phyloP scores from a whole-genome alignment of 2,113 vertebrate genomes.

The Oophaga pumilio region DNA sequence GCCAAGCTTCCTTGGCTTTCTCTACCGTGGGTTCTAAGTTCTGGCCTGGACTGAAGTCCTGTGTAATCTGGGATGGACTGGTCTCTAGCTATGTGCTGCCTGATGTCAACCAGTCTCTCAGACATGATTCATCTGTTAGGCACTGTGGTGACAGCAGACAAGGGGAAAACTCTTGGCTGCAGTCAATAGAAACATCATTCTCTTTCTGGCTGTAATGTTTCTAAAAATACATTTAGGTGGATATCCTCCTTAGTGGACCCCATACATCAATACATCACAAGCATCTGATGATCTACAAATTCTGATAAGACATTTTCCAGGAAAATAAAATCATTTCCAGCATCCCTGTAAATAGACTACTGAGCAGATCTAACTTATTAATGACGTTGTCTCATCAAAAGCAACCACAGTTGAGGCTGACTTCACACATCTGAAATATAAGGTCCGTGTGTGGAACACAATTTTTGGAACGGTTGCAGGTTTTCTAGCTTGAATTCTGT shows the following conservation, averaged over 20 bases:
- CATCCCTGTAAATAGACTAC: too few relatives aligned
- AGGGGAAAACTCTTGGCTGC: neutral
- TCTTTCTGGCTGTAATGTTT: neutral
- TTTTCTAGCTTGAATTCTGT: too few relatives aligned
- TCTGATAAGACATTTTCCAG: too few relatives aligned
- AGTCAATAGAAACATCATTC: neutral
- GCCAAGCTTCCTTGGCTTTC: neutral
- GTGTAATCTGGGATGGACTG: neutral
- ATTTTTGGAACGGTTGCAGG: too few relatives aligned
- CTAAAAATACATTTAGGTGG: neutral
- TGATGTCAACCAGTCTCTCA: neutral
- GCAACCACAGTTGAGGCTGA: neutral
- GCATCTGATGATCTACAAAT: too few relatives aligned
- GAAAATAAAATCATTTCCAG: too few relatives aligned
- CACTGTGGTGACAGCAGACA: too few relatives aligned
- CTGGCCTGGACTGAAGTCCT: neutral
- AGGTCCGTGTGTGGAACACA: too few relatives aligned
- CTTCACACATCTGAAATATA: too few relatives aligned
- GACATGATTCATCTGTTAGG: too few relatives aligned
- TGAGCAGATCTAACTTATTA: neutral
- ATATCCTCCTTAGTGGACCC: too few relatives aligned
- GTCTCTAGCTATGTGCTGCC: neutral
- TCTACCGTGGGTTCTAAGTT: neutral
- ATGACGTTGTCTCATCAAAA: neutral
- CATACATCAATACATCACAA: too few relatives aligned